Conservation (phyloP, 2,113 vertebrate species). For the Scomber colias region DNA sequence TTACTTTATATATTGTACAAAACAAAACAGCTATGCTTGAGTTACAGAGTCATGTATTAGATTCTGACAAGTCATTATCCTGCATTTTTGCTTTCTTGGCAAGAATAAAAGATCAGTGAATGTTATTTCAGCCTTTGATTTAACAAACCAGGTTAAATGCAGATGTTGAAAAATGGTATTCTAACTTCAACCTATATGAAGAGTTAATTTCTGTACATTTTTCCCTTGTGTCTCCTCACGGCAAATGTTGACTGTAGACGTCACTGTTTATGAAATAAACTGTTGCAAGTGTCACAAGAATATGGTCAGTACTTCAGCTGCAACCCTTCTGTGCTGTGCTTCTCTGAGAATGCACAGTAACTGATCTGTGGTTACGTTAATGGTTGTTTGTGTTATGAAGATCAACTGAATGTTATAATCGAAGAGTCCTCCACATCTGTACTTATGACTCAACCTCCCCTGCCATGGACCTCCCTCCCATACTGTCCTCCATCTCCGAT, state of each 20-base stretch:
- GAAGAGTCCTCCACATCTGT: constrained; percentile 2
- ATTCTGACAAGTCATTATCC: constrained; percentile 33
- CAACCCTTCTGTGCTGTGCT: background rate
- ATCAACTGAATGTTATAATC: background rate
- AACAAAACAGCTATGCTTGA: background rate
- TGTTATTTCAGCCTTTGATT: too few species aligned
- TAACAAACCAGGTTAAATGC: too few species aligned
- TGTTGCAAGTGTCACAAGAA: background rate
- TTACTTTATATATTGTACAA: background rate
- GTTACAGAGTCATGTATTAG: background rate
- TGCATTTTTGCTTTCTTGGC: background rate
- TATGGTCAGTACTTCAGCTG: background rate
- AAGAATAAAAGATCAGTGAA: too few species aligned
- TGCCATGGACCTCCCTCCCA: constrained; percentile 3
- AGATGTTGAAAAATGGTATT: too few species aligned
- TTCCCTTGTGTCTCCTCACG: too few species aligned
- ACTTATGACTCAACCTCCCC: constrained; percentile 9
- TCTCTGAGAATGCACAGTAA: background rate
- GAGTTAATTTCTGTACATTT: too few species aligned
- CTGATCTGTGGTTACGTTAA: background rate
- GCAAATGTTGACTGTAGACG: too few species aligned
- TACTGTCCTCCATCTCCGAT: constrained; percentile 20
- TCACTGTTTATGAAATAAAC: background rate
- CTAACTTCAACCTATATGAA: too few species aligned
- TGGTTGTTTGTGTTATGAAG: background rate